A percentile compares a stretch with the other conserved stretches of the same genome.
Conservation (phyloP, 1,140 invertebrate species). For the Plutomurus gul region DNA sequence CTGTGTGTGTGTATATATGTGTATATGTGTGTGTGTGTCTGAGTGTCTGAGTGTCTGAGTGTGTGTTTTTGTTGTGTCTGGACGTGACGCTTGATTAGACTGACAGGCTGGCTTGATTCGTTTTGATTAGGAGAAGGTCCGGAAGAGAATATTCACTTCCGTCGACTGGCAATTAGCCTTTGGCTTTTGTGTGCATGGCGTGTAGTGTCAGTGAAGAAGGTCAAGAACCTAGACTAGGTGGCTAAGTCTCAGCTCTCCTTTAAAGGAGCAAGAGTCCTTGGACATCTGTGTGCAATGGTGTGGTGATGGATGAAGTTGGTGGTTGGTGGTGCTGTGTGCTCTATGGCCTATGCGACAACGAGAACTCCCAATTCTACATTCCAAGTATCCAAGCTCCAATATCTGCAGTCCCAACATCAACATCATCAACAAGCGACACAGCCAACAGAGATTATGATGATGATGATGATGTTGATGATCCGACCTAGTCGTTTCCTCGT, state of each 20-base stretch:
- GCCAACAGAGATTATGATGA: background rate
- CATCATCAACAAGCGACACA: no score
- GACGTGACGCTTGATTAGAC: background rate
- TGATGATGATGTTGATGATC: background rate
- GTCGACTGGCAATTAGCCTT: background rate
- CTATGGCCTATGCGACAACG: background rate
- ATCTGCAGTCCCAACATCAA: no score
- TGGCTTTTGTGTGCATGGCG: background rate
- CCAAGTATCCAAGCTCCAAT: no score
- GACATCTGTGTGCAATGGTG: background rate
- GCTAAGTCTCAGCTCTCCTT: constrained; percentile 15
- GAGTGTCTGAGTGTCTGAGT: no score
- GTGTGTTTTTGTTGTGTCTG: no score
- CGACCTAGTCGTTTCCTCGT: constrained; percentile 3
- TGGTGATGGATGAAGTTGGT: background rate
- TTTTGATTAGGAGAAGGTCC: background rate
- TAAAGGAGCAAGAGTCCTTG: constrained; percentile 6
- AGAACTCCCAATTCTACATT: no score
- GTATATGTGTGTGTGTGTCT: no score
- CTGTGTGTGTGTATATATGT: no score
- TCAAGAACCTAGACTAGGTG: constrained; percentile 3
- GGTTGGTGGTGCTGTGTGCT: background rate
- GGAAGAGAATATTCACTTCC: constrained; percentile 25
- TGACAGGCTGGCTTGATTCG: background rate
- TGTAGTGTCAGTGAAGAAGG: constrained; percentile 19